phyloP scores from a whole-genome alignment of 2,888 invertebrate species.

The Megalurothrips usitatus region DNA sequence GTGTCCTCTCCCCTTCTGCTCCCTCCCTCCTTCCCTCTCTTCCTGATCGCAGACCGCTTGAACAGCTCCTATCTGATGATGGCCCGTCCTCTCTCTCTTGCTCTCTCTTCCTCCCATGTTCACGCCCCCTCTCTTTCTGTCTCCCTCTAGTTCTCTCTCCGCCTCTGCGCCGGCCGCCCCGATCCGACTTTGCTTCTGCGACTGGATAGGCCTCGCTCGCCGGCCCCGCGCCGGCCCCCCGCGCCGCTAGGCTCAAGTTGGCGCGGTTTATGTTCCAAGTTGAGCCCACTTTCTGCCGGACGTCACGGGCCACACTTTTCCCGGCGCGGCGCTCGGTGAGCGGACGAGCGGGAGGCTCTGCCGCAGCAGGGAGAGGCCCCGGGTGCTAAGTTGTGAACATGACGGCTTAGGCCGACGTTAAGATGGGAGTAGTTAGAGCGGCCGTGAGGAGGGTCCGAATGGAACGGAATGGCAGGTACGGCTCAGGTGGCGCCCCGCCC shows the following conservation, averaged over 20 bases:
- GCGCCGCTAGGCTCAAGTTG: slow-evolving; percentile 38
- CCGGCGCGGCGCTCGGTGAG: too few relatives aligned
- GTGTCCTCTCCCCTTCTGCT: slow-evolving; percentile 2
- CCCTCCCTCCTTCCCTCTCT: background rate
- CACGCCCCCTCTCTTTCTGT: background rate
- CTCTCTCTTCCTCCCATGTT: background rate
- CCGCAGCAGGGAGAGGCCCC: background rate
- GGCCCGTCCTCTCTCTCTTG: background rate
- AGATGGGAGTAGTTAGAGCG: too few relatives aligned
- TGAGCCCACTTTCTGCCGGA: slow-evolving; percentile 28
- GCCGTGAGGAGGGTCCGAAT: too few relatives aligned
- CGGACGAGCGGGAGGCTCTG: background rate
- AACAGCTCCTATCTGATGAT: too few relatives aligned
- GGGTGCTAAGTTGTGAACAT: slow-evolving; percentile 1
- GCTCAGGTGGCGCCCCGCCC: too few relatives aligned
- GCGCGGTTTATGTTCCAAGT: slow-evolving; percentile 29
- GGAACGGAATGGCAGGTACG: too few relatives aligned
- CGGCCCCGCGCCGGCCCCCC: slow-evolving; percentile 38
- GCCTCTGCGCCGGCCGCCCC: background rate
- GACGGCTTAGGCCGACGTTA: background rate
- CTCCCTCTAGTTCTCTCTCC: background rate
- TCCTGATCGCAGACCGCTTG: too few relatives aligned
- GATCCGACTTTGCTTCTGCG: background rate
- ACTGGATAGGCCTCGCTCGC: background rate
- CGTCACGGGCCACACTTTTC: slow-evolving; percentile 30